These are phyloP conservation scores for Pinctada fucata DNA, from an alignment of 2,888 invertebrate species.

Conservation along the genomic window DNA sequence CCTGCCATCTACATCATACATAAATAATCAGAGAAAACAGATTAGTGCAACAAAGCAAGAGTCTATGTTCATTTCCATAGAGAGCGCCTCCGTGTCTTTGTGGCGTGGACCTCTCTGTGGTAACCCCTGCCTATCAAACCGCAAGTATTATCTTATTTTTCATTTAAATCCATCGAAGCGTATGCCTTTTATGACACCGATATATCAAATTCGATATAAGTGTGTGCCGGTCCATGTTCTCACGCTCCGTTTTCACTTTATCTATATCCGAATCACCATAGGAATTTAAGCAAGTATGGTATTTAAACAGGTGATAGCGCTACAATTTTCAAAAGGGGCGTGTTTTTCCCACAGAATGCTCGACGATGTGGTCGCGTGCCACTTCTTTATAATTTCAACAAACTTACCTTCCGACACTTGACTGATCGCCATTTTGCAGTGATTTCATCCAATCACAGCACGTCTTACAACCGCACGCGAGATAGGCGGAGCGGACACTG, in stretches of 20 bases:
- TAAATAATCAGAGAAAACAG: not conserved
- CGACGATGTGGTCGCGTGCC: not conserved
- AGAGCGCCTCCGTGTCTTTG: not conserved
- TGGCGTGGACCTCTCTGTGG: not conserved
- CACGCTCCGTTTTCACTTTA: constrained; percentile 3
- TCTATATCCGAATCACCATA: constrained; percentile 1
- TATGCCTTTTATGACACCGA: constrained; percentile 3
- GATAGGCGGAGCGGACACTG: not conserved
- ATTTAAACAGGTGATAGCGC: constrained; percentile 2
- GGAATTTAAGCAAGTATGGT: constrained; percentile 4
- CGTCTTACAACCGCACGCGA: not conserved
- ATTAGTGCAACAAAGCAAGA: not conserved
- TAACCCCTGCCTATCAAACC: not conserved
- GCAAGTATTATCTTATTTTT: not conserved
- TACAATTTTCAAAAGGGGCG: constrained; percentile 1
- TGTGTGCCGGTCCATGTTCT: not conserved
- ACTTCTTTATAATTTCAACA: not conserved
- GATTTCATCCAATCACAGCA: not conserved
- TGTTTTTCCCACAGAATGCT: not conserved
- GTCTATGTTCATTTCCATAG: not conserved
- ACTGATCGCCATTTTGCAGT: not conserved
- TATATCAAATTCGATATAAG: constrained; percentile 1
- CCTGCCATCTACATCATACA: not conserved
- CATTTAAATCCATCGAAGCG: constrained; percentile 1
- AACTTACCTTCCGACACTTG: not conserved